These are phyloP conservation scores for Grammomys surdaster DNA, from an alignment of 2,113 vertebrate species.

Conservation along the genomic window DNA sequence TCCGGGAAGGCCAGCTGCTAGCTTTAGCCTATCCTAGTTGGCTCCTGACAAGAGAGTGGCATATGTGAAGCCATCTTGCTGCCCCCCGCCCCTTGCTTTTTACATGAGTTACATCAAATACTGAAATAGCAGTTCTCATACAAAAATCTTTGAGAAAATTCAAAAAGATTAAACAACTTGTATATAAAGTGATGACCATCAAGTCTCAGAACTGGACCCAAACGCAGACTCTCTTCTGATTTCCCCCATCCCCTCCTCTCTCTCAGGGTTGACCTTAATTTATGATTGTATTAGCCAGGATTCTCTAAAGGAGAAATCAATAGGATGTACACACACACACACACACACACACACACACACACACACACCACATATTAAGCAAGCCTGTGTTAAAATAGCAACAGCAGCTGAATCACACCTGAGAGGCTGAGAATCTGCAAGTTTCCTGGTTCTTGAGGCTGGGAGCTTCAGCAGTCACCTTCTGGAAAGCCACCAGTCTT, in stretches of 20 bases:
- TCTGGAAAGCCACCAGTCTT: not conserved
- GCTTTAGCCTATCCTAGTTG: too few species aligned
- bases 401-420: not conserved
- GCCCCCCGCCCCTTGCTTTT: not conserved
- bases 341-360: not conserved
- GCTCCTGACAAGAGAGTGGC: too few species aligned
- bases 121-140: not conserved
- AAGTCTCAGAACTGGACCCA: not conserved
- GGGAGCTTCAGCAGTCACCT: not conserved
- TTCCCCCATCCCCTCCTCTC: not conserved
- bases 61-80: not conserved
- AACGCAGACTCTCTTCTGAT: not conserved
- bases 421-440: not conserved
- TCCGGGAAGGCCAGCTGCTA: too few species aligned
- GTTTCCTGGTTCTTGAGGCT: not conserved
- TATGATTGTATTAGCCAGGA: not conserved
- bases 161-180: not conserved
- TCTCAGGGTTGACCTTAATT: not conserved
- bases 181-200: not conserved
- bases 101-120: not conserved
- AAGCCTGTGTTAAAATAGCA: not conserved
- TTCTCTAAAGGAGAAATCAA: not conserved
- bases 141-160: not conserved
- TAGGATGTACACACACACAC: not conserved
- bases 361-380: not conserved